A percentile compares a stretch with the other conserved stretches of the same genome.
Evolutionary conservation across 2,797 vertebrate species (phyloP).

Genomic region (Rhinophrynus dorsalis): DNA sequence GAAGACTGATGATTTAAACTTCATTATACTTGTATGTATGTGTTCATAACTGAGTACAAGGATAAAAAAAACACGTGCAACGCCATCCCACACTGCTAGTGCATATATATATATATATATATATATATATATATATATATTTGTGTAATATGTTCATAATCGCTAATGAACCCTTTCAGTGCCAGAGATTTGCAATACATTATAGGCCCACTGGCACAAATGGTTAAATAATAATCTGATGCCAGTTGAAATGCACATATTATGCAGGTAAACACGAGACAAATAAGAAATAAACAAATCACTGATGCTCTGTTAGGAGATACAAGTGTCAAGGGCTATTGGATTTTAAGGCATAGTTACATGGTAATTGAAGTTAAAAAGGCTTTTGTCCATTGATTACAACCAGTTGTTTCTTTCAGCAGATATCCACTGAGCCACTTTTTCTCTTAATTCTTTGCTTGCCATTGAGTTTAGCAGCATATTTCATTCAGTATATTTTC

Average conservation of each 20-base stretch:
- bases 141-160: no score
- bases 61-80: no score
- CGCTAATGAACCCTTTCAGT: no score
- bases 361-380: neutral
- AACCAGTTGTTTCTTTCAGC: neutral
- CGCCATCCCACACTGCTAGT: no score
- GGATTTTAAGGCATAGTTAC: neutral
- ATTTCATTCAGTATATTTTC: neutral
- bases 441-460: neutral
- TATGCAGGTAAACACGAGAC: neutral
- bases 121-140: no score
- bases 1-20: no score
- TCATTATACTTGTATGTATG: no score
- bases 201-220: no score
- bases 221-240: no score
- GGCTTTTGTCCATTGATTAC: neutral
- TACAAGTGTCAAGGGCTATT: neutral
- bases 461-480: neutral
- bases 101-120: no score
- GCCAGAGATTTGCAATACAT: no score
- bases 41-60: no score
- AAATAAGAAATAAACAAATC: neutral
- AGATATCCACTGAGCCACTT: neutral
- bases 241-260: neutral
- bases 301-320: neutral